Base-by-base conservation (phyloP, 2,797 vertebrate species). In the Chloroceryle amazona region DNA sequence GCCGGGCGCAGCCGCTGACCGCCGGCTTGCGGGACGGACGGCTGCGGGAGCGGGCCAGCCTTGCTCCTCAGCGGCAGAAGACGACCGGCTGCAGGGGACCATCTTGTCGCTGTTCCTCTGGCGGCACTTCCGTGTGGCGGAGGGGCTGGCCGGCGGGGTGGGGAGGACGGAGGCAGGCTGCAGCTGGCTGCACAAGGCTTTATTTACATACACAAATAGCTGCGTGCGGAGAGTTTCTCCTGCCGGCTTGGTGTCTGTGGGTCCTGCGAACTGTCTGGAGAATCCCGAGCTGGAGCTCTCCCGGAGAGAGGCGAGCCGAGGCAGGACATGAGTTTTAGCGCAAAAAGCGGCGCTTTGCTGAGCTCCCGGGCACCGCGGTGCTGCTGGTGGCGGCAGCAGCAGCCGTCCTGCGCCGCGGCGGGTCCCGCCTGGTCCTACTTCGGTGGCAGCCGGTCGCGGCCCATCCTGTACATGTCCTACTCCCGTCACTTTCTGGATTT, bases 401-500 rank as follows among this genome's bases (percentile, higher is more conserved):
- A 55, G 76, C 91, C 97, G 97, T 51, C 37, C 52, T 67, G 58
- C 95, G 66, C 68, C n/a, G 29, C 46, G 47, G 51, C n/a, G 41
- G 62, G 75, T 66, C 78, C 85, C 37, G 46, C 41, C 46, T 71
- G 88, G 84, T 91, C 73, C 62, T 57, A 21, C 86, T 81, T 94
- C 87, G 68, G 75, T 25, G 92, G 67, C 81, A 55, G 76, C 91
- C 97, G 97, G 84, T 75, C 95, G 58, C 98, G 99, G 90, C 96
- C 95, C 97, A 98, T 99, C 97, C 96, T 99, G 98, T 99, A 99
- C 93, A 97, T 98, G 99, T 99, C 99, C 91, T 99, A 99, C 98
- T 98, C 99, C 7, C 97, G 98, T 87, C 99, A 99, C 98, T 99
- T 99, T 98, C 98, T 99, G 99, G 99, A 99, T 98, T 99, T 99